Base-by-base conservation (phyloP, 1,140 invertebrate species). In the Heliconius himera region DNA sequence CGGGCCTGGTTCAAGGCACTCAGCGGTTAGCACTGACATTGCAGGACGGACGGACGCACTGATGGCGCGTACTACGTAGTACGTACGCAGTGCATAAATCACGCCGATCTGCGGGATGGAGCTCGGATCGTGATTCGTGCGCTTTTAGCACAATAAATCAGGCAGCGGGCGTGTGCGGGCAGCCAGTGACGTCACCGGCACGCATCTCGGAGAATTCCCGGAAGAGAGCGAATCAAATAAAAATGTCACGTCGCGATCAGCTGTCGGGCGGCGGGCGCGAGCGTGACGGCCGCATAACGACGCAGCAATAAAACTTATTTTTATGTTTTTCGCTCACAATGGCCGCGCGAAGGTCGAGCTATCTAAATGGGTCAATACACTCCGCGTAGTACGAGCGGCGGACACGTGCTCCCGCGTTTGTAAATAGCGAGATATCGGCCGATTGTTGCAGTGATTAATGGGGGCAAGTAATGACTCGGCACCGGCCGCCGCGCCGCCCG, bases 291-390 rank as follows among this genome's bases (percentile, higher is more conserved):
- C 84, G 91, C 91, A 92, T 92, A 93, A 93, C 91, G 89, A 91
- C 90, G 89, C 88, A 90, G 91, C 91, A 94, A 94, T 94, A 94
- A 94, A 94, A 94, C 92, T 94, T 94, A 94, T 94, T 94, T 94
- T 94, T 94, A 94, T 93, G 93, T 93, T 93, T 94, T 94, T 92
- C 93, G 92, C 91, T 93, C 89, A 94, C 93, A 94, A 94, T 94
- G 91, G 91, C 90, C 93, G 93, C 90, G 90, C 90, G 92, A 94
- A 94, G 92, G 93, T 94, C 93, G 93, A 92, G 90, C 90, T 94
- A 94, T 94, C 93, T 94, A 94, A 94, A 94, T 94, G 92, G 93
- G 93, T 94, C 93, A 94, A 93, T 93, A 93, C 92, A 93, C 93
- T 92, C 91, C 80, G 88, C 90, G 93, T 93, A 93, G 87, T 93